Percentiles rank a stretch among this genome's conserved stretches.
These are phyloP conservation scores for Nibea coibor DNA, from an alignment of 2,113 vertebrate genomes.

Conservation along the genomic window DNA sequence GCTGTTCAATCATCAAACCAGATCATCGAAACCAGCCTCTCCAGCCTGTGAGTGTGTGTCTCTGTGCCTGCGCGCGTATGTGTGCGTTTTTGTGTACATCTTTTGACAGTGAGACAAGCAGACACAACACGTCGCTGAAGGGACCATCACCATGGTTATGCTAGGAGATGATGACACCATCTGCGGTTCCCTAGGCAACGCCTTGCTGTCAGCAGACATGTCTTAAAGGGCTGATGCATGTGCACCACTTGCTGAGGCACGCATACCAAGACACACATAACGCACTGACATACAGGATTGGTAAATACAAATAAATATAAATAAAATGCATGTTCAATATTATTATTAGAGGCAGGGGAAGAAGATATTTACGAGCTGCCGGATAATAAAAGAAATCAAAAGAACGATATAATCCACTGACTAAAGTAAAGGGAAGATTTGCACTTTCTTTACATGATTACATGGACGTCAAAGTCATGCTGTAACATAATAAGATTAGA, in stretches of 20 bases:
- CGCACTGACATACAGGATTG: not conserved
- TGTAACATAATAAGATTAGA: too few species aligned
- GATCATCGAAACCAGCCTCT: conserved; percentile 21
- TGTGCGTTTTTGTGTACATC: conserved; percentile 8
- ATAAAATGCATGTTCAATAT: not conserved
- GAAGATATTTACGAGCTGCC: not conserved
- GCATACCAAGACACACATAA: not conserved
- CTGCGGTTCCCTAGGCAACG: conserved; percentile 51
- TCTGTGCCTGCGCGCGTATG: not conserved
- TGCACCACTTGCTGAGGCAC: conserved; percentile 1
- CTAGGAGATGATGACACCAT: conserved; percentile 64
- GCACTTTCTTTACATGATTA: not conserved
- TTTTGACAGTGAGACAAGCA: conserved; percentile 68
- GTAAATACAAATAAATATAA: not conserved
- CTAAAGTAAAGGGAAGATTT: conserved; percentile 3
- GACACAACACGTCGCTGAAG: conserved; percentile 67
- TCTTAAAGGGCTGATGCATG: conserved; percentile 53
- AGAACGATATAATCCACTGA: not conserved
- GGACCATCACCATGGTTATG: conserved; percentile 71
- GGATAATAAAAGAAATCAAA: conserved; percentile 7
- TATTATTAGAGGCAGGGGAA: too few species aligned
- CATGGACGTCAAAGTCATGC: too few species aligned
- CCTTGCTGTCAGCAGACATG: conserved; percentile 30
- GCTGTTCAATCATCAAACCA: conserved; percentile 29
- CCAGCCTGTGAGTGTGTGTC: conserved; percentile 6